phyloP scores from a whole-genome alignment of 2,888 invertebrate genomes.

The Lamellibrachia columna region DNA sequence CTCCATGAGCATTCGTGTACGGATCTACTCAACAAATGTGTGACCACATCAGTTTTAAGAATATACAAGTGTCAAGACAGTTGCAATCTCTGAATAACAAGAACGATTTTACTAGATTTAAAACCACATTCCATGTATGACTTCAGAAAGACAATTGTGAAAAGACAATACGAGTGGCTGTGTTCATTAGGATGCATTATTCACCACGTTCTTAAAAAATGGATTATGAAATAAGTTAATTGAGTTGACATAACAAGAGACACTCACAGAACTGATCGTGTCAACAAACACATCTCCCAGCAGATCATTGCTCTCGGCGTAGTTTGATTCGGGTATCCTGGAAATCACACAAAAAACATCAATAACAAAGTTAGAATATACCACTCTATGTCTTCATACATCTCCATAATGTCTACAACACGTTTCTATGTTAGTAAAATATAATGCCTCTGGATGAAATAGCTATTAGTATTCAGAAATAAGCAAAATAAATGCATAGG shows the following conservation, averaged over 20 bases:
- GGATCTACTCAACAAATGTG: background rate
- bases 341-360: background rate
- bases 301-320: slow-evolving; percentile 60
- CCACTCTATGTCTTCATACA: background rate
- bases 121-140: background rate
- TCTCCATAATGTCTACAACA: background rate
- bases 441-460: background rate
- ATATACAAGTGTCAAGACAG: background rate
- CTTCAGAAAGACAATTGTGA: background rate
- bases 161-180: background rate
- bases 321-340: slow-evolving; percentile 61
- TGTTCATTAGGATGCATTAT: no score
- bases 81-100: background rate
- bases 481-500: background rate
- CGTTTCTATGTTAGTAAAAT: no score
- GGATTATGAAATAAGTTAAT: background rate
- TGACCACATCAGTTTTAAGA: background rate
- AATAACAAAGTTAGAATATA: background rate
- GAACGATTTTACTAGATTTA: no score
- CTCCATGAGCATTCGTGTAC: slow-evolving; percentile 62
- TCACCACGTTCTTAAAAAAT: background rate
- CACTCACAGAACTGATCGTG: slow-evolving; percentile 62
- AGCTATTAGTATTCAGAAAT: background rate
- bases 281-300: slow-evolving; percentile 64
- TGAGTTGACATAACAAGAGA: background rate